Conservation (phyloP, 1,140 invertebrate species). For the Armadillidium nasatum region DNA sequence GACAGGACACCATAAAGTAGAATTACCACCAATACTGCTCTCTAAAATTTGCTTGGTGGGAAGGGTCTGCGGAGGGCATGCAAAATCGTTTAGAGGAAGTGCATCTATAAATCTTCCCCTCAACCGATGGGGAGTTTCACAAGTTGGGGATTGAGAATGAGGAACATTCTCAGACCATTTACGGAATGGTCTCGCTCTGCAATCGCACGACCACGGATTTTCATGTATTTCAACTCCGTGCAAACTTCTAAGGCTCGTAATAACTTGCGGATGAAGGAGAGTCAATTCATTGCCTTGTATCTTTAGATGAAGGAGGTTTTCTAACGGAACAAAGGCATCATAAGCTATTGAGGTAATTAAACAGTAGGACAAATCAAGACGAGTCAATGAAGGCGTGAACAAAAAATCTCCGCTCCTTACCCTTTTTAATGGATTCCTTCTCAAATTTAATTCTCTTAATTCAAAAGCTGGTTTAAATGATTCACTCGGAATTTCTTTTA, state of each 20-base stretch:
- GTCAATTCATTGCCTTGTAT: conserved; percentile 73
- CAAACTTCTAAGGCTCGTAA: conserved; percentile 51
- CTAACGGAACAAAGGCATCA: conserved; percentile 73
- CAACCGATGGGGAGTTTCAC: conserved; percentile 63
- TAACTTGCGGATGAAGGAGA: conserved; percentile 55
- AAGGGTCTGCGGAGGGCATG: conserved; percentile 71
- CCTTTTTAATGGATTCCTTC: conserved; percentile 69
- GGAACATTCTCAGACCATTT: conserved; percentile 70
- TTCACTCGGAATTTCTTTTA: conserved; percentile 67
- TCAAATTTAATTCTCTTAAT: conserved; percentile 73
- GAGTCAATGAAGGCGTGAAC: conserved; percentile 66
- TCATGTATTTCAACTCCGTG: conserved; percentile 73
- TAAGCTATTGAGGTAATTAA: conserved; percentile 68
- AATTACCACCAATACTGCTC: conserved; percentile 70
- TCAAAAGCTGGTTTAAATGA: conserved; percentile 70
- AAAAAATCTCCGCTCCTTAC: conserved; percentile 70
- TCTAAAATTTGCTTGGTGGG: conserved; percentile 69
- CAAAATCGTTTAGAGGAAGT: conserved; percentile 67
- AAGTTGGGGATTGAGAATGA: conserved; percentile 64
- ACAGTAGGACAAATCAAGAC: conserved; percentile 74
- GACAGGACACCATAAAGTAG: conserved; percentile 72
- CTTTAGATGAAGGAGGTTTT: conserved; percentile 74
- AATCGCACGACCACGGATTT: conserved; percentile 86
- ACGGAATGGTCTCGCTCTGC: conserved; percentile 67
- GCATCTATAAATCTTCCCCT: conserved; percentile 62